A percentile compares a stretch with the other conserved stretches of the same genome.
These are phyloP conservation scores for Mionectes macconnelli DNA, from an alignment of 2,113 vertebrate genomes.

Conservation along the genomic window DNA sequence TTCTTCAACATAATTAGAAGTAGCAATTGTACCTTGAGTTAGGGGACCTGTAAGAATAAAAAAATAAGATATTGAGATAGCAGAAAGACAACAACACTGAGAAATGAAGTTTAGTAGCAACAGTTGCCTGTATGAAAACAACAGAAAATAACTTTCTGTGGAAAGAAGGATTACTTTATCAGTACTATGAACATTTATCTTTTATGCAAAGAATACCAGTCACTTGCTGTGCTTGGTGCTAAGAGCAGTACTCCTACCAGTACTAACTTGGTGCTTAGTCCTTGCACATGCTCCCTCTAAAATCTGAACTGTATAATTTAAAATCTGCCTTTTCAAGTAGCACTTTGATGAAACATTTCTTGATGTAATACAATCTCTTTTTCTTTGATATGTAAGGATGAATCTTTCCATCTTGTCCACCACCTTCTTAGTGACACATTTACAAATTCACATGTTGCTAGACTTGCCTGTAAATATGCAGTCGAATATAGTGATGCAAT, in stretches of 20 bases:
- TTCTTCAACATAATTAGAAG: neutral
- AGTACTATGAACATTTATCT: neutral
- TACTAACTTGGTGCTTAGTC: neutral
- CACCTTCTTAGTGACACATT: neutral
- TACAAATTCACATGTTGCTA: neutral
- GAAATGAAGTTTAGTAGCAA: neutral
- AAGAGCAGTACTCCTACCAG: neutral
- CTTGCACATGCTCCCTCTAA: neutral
- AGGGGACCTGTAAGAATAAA: neutral
- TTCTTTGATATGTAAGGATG: neutral
- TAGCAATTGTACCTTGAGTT: neutral
- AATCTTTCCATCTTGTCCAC: neutral
- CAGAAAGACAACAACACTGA: neutral
- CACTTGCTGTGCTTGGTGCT: neutral
- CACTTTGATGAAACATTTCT: neutral
- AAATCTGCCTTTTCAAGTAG: neutral
- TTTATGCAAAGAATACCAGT: neutral
- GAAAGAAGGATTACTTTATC: neutral
- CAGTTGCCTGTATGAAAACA: neutral
- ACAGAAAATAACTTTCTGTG: neutral
- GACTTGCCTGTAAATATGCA: neutral
- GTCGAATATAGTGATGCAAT: neutral
- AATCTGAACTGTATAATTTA: neutral
- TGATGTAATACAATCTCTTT: neutral
- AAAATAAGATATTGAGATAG: neutral